Conservation (phyloP, 2,888 invertebrate genomes). For the Oasisia sp. region DNA sequence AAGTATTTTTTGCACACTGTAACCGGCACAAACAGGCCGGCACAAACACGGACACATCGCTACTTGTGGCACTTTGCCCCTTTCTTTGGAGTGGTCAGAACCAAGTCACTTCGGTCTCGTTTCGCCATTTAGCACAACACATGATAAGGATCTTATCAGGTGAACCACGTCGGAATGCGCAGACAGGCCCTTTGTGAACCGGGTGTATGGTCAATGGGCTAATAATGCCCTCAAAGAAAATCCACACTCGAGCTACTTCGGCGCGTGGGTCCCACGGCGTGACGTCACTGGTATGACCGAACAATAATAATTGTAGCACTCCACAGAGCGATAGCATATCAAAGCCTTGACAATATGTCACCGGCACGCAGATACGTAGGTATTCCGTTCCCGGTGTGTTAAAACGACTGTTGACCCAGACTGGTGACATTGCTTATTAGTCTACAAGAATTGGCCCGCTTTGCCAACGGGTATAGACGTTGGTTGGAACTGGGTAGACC, state of each 20-base stretch:
- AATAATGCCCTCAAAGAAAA: background rate
- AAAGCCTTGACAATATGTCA: too few species aligned
- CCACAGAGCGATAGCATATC: background rate
- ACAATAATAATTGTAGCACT: slow-evolving; percentile 12
- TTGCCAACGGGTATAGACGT: background rate
- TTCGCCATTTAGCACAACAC: background rate
- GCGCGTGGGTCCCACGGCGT: background rate
- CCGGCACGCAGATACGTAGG: background rate
- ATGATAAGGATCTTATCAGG: background rate
- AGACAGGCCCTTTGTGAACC: background rate
- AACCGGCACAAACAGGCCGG: too few species aligned
- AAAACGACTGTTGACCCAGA: background rate
- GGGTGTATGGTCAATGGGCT: background rate
- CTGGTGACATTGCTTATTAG: background rate
- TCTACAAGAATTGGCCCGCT: background rate
- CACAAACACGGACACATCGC: background rate
- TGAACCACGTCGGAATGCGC: background rate
- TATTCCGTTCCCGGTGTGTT: background rate
- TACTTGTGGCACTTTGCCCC: background rate
- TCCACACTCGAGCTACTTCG: background rate
- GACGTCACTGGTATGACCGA: slow-evolving; percentile 11
- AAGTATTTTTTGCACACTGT: background rate
- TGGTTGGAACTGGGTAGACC: background rate
- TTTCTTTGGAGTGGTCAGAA: background rate
- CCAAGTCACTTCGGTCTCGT: background rate